phyloP scores from a whole-genome alignment of 1,140 invertebrate species.

The Melitaea cinxia region DNA sequence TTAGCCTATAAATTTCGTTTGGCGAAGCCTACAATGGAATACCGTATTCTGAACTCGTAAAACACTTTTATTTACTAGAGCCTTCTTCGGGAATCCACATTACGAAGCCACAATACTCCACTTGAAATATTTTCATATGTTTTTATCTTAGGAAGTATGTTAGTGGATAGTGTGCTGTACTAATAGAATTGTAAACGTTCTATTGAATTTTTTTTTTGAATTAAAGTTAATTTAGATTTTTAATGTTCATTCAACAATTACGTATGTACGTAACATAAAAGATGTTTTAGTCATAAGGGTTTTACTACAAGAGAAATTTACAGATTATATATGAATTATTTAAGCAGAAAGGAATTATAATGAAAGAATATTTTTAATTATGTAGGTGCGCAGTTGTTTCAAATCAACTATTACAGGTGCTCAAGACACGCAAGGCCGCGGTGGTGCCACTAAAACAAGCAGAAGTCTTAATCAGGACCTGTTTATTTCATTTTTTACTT shows the following conservation, averaged over 20 bases:
- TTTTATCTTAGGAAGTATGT: constrained; percentile 20
- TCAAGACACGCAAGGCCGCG: constrained; percentile 8
- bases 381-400: not conserved
- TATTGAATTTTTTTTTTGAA: no score
- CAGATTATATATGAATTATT: not conserved
- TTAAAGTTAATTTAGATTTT: no score
- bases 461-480: constrained; percentile 15
- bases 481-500: constrained; percentile 2
- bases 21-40: constrained; percentile 75
- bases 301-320: not conserved
- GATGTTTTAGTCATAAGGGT: no score
- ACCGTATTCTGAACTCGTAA: constrained; percentile 66
- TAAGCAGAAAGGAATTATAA: not conserved
- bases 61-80: constrained; percentile 70
- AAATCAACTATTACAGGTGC: constrained; percentile 13
- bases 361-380: constrained; percentile 5
- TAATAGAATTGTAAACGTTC: not conserved
- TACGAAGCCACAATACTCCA: constrained; percentile 62
- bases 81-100: constrained; percentile 64
- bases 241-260: no score
- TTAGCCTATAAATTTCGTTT: constrained; percentile 75
- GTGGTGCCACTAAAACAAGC: constrained; percentile 14
- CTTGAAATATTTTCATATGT: constrained; percentile 57
- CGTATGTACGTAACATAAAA: no score
- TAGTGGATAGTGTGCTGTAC: not conserved